Conservation (phyloP, 2,888 invertebrate genomes). For the Drosophila mettleri region DNA sequence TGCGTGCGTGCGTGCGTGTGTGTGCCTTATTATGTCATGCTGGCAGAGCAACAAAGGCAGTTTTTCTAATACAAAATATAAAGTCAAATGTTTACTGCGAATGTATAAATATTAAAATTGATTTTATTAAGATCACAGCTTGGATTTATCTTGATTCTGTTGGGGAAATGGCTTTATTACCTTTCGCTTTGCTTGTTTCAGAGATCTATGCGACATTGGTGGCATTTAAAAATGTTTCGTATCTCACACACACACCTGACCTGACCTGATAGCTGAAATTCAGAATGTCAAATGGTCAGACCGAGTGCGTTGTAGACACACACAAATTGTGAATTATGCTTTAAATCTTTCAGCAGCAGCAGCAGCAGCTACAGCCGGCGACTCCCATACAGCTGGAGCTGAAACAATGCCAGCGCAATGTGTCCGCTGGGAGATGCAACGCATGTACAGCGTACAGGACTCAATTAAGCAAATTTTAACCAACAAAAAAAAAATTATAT, state of each 20-base stretch:
- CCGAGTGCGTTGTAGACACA: constrained; percentile 4
- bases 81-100: not conserved
- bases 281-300: constrained; percentile 1
- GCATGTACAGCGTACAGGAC: constrained; percentile 35
- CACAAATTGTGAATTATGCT: constrained; percentile 47
- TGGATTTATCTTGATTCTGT: not conserved
- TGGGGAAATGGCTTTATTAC: not conserved
- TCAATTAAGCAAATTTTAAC: constrained; percentile 45
- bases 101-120: not conserved
- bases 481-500: not conserved
- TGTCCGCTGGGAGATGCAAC: constrained; percentile 34
- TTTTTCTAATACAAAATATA: not conserved
- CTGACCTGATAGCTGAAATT: constrained; percentile 10
- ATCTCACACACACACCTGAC: constrained; percentile 2
- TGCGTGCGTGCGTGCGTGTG: constrained; percentile 4
- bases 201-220: not conserved
- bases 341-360: constrained; percentile 39
- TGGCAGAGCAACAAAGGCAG: not conserved
- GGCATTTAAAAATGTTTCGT: not conserved
- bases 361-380: constrained; percentile 11
- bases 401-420: constrained; percentile 33
- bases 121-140: not conserved
- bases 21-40: constrained; percentile 17
- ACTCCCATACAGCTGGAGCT: not conserved
- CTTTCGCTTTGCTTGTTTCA: not conserved